Base-by-base conservation (phyloP, 1,140 invertebrate species). In the Drosophila murphyi region DNA sequence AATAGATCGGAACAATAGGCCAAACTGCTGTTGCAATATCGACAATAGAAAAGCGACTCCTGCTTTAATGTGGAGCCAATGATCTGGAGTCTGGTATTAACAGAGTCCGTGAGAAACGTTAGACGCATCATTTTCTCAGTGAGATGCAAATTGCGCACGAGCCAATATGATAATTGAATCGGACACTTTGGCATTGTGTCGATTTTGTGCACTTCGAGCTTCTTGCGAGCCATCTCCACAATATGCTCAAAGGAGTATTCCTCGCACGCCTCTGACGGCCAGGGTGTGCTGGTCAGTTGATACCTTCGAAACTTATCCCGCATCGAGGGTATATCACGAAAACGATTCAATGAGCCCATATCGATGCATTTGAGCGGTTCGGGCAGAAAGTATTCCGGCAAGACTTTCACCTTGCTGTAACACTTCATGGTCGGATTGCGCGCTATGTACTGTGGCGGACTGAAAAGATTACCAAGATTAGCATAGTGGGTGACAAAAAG, bases 1-100 rank as follows among this genome's bases (percentile, higher is more conserved):
- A 98, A 97, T 41, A 97, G 94, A 78, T 97, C 94, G 3, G 93
- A 94, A 51, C 95, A 96, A 72, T 95, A 93, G 10, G 95, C 95
- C 48, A 97, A 94, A 8, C 83, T 76, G 29, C 93, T 91, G 91
- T 97, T 97, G 56, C 94, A 92, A 32, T 91, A 92, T 79, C 97
- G 97, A 69, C 94, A 94, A 29, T 97, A 93, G 48, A 94, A 92
- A 52, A 95, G 93, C 74, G 94, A 80, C 61, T 91, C 86, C 31
- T 92, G 94, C 70, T 94, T 92, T 37, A 96, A 92, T 59, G 95
- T 93, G 72, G 93, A 93, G 2, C 95, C 92, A 81, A 95, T 95
- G 78, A 94, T 94, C 70, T 95, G 93, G 2, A 97, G 92, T 63
- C 96, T 93, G 51, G 94, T 94, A 75, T 95, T 94, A 1, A 95